Percentiles rank a stretch among this genome's conserved stretches.
phyloP scores from a whole-genome alignment of 2,797 vertebrate species.

The Enoplosus armatus region DNA sequence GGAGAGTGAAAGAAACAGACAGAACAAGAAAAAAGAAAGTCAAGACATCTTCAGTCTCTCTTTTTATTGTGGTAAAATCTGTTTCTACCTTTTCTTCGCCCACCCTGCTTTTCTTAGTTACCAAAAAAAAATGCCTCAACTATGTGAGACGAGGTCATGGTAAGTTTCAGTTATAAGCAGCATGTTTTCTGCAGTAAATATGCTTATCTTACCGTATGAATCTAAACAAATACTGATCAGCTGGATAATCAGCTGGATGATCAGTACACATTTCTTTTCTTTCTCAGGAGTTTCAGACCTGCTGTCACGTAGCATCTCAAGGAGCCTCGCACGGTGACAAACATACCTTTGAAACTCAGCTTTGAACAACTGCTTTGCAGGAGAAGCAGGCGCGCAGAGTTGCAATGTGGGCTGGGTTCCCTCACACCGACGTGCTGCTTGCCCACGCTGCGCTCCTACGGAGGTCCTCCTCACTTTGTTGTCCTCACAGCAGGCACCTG shows the following conservation, averaged over 20 bases:
- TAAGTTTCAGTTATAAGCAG: background rate
- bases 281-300: constrained; percentile 18
- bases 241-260: constrained; percentile 22
- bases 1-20: constrained; percentile 19
- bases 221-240: constrained; percentile 19
- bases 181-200: background rate
- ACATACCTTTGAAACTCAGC: constrained; percentile 43
- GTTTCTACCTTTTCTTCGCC: constrained; percentile 28
- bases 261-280: background rate
- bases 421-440: constrained; percentile 66
- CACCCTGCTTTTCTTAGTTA: constrained; percentile 17
- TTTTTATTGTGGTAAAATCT: constrained; percentile 12
- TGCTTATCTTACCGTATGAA: background rate
- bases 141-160: background rate
- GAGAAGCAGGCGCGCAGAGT: constrained; percentile 53
- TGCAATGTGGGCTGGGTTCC: constrained; percentile 57
- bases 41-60: constrained; percentile 15
- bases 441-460: constrained; percentile 64
- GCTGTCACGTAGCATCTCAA: constrained; percentile 15
- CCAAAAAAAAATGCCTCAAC: background rate
- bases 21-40: constrained; percentile 18
- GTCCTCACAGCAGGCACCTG: constrained; percentile 82
- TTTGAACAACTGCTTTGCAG: constrained; percentile 58
- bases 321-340: constrained; percentile 22
- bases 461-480: constrained; percentile 81